Base-by-base conservation (phyloP, 2,888 invertebrate genomes). In the Cyaniris semiargus region DNA sequence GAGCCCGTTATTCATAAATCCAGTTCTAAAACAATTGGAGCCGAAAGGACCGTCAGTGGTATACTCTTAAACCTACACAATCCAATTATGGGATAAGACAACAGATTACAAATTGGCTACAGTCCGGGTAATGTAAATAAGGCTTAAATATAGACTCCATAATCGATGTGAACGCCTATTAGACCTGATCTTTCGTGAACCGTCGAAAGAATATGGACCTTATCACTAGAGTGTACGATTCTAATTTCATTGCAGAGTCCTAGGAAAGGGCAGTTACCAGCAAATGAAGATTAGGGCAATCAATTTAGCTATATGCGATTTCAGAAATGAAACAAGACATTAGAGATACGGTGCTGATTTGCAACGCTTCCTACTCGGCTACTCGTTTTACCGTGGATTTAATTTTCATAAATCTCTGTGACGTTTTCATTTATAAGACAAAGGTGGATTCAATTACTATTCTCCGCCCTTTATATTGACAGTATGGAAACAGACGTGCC, bases 101-200 rank as follows among this genome's bases (percentile, higher is more conserved):
- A 77, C 58, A 71, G 71, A 77, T 77, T 77, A 77, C 76, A 27
- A 77, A 77, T 72, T 71, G 72, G 58, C 53, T 71, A 77, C 74
- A 74, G 74, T 38, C 71, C 76, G 58, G 76, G 76, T 77, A 77
- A 77, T 77, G 76, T 77, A 77, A 77, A 77, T 77, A 77, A 77
- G 76, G 38, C 76, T 77, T 72, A 77, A 77, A 77, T 72, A 77
- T 72, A 72, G 76, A 56, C 72, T 72, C 74, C 48, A 74, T 74
- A 74, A 72, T 44, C 48, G 71, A 56, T 77, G 76, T 53, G 74
- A 74, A 74, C 74, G 44, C 74, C 74, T 48, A 74, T 74, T 74
- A 74, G 74, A 38, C 44, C 15, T 74, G 74, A 53, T 74, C 74
- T 74, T 74, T 48, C 74, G 48, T 15, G 7, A 53, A 18, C 48